A percentile compares a stretch with the other conserved stretches of the same genome.
These are phyloP conservation scores for Dryas iulia DNA, from an alignment of 1,140 invertebrate genomes.

Conservation along the genomic window DNA sequence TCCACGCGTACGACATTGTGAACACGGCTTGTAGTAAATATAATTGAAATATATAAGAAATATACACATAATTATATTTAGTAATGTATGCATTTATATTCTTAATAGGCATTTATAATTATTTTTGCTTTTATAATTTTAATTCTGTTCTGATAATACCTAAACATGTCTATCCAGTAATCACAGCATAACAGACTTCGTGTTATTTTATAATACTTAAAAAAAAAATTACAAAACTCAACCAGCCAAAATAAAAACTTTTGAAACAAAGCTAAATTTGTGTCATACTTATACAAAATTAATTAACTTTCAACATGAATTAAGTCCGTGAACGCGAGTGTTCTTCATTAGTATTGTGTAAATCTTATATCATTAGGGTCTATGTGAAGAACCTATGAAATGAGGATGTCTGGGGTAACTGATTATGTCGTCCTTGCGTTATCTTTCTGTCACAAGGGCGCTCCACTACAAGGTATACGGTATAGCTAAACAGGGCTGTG, in stretches of 20 bases:
- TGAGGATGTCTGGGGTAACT: conserved; percentile 20
- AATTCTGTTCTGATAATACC: too few relatives aligned
- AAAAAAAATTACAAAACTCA: too few relatives aligned
- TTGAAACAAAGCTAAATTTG: neutral
- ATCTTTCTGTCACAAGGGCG: conserved; percentile 42
- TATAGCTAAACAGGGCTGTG: neutral
- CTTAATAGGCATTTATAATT: too few relatives aligned
- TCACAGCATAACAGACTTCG: too few relatives aligned
- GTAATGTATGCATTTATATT: too few relatives aligned
- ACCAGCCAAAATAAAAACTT: neutral
- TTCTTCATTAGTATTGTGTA: neutral
- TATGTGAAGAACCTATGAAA: conserved; percentile 13
- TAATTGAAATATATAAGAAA: too few relatives aligned
- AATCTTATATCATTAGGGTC: conserved; percentile 3
- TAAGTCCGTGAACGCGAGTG: neutral
- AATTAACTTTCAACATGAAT: neutral
- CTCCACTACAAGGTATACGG: conserved; percentile 22
- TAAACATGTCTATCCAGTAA: too few relatives aligned
- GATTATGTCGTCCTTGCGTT: conserved; percentile 34
- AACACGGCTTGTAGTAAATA: too few relatives aligned
- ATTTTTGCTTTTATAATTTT: too few relatives aligned
- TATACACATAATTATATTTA: too few relatives aligned
- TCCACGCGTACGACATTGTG: too few relatives aligned
- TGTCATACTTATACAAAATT: neutral
- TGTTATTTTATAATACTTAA: too few relatives aligned